Evolutionary conservation across 2,113 vertebrate genomes (phyloP).

Genomic region (Puffinus mauretanicus): DNA sequence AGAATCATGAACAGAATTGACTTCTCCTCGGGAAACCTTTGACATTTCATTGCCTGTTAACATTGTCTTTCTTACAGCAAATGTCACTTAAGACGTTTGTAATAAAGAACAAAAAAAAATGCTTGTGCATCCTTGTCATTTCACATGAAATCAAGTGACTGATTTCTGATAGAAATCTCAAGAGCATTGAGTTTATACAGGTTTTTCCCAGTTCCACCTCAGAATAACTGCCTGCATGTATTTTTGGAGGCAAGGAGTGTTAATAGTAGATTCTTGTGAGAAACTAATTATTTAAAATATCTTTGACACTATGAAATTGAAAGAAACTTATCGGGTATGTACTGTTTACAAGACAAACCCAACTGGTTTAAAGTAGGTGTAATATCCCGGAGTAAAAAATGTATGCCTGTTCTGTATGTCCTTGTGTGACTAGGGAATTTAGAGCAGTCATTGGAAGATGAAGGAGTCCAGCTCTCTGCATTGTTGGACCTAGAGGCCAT

Average conservation of each 20-base stretch:
- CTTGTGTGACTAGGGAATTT: constrained; percentile 5
- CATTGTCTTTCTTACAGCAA: background rate
- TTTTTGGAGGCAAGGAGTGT: background rate
- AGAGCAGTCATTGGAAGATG: constrained; percentile 12
- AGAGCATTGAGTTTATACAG: background rate
- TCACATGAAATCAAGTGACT: constrained; percentile 13
- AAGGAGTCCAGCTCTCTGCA: constrained; percentile 19
- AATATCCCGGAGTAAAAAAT: background rate
- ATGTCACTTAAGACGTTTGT: constrained; percentile 31
- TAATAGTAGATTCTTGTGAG: background rate
- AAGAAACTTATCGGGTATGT: fast-evolving
- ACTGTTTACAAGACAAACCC: background rate
- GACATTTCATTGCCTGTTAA: constrained; percentile 24
- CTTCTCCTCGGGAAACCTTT: constrained; percentile 22
- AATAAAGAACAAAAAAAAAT: background rate
- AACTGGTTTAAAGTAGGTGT: background rate
- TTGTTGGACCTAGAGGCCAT: constrained; percentile 38
- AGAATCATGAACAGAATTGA: background rate
- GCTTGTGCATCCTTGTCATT: background rate
- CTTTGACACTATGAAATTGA: background rate
- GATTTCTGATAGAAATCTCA: background rate
- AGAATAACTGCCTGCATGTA: background rate
- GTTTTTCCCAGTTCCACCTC: background rate
- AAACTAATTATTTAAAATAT: background rate
- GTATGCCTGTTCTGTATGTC: background rate